Evolutionary conservation across 2,888 invertebrate genomes (phyloP).

Genomic region (Nomada flava): DNA sequence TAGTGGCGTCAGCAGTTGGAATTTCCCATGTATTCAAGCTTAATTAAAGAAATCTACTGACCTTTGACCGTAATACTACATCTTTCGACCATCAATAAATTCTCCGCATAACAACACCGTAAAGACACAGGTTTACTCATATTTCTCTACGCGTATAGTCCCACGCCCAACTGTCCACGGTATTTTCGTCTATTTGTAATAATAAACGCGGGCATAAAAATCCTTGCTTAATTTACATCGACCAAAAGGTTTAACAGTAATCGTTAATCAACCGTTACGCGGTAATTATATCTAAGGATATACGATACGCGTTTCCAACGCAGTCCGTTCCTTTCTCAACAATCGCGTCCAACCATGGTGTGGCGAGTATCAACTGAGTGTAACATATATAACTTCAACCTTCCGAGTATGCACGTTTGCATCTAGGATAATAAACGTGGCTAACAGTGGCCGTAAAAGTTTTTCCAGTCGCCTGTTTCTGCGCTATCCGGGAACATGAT

Average conservation of each 20-base stretch:
- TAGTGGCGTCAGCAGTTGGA: too few species aligned
- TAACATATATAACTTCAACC: conserved; percentile 12
- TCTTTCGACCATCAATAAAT: background rate
- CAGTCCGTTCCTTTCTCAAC: background rate
- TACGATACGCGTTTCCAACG: conserved; percentile 9
- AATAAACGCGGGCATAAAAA: background rate
- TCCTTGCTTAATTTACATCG: background rate
- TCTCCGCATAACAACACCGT: background rate
- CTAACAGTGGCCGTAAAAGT: conserved; percentile 28
- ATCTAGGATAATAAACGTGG: conserved; percentile 25
- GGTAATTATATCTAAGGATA: conserved; percentile 7
- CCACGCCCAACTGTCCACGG: background rate
- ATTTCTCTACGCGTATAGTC: background rate
- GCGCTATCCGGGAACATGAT: conserved; percentile 18
- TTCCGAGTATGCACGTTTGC: background rate
- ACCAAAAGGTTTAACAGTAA: background rate
- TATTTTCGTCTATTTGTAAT: background rate
- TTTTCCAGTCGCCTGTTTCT: conserved; percentile 23
- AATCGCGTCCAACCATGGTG: conserved; percentile 25
- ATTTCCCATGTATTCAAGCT: too few species aligned
- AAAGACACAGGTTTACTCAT: background rate
- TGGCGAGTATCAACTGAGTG: conserved; percentile 12
- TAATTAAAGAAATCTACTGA: too few species aligned
- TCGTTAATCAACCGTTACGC: conserved; percentile 28
- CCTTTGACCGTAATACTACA: background rate